Evolutionary conservation across 2,888 invertebrate genomes (phyloP), one percentile per base, ranked within the genome.

Genomic region (Andrena flavipes): DNA sequence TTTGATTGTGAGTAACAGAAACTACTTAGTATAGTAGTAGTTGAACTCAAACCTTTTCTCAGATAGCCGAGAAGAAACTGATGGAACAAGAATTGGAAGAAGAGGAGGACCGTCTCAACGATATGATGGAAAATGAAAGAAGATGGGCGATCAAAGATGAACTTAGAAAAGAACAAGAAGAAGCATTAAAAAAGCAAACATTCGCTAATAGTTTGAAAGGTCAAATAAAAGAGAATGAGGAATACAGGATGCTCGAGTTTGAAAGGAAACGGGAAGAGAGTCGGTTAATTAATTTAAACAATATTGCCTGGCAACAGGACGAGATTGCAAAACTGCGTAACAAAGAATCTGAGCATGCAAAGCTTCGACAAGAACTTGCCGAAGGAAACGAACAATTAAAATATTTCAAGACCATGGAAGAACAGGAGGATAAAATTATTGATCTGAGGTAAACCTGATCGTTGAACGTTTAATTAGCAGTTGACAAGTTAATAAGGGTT

Each of bases 51-150:
- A 35, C 2, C 51, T n/a, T 67, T 67, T 49, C 13, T 4, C 3
- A 94, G 94, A 81, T 94, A 84, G 91, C 88, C n/a, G 94, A 94
- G 69, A 94, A 94, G 73, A 93, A 91, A 81, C 86, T 94, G 29
- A 92, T 94, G 3, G 91, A 94, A 86, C 90, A 84, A 26, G 94
- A 94, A 84, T 60, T 94, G 54, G 89, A 87, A 51, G 91, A 92
- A 13, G 94, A 94, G 74, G 94, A 95, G 42, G 91, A 92, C 70
- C 95, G 96, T n/a, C 85, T 97, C 68, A 96, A 97, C 84, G 94
- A 95, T 16, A 96, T 97, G 94, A 96, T 97, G 96, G 97, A 97
- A 88, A 96, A 96, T 91, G 95, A 96, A 87, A 95, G 97, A 0
- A 94, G 95, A 82, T 94, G 94, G 71, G 95, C 95, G 0, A 94